Conservation (phyloP, 1,140 invertebrate genomes). For the Pseudomyrmex sp. region DNA sequence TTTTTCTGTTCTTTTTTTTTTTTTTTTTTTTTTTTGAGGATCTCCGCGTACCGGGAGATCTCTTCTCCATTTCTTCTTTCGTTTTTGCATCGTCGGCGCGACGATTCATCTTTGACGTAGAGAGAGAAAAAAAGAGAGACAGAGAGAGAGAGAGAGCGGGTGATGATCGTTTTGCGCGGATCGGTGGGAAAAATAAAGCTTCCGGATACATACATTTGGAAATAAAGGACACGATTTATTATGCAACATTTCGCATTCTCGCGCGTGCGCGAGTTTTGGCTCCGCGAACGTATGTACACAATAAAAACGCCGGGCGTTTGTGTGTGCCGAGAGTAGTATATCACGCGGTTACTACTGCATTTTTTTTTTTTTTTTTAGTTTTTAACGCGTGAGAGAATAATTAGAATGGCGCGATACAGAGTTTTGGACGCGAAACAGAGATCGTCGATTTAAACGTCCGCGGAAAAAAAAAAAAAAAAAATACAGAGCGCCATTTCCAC, state of each 20-base stretch:
- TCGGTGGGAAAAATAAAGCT: slow-evolving; percentile 49
- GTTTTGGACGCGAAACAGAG: slow-evolving; percentile 15
- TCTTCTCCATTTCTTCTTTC: neutral
- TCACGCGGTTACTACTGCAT: slow-evolving; percentile 26
- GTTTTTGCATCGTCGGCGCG: neutral
- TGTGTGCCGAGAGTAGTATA: neutral
- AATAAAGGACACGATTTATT: slow-evolving; percentile 58
- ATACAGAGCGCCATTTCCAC: slow-evolving; percentile 8
- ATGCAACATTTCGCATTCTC: slow-evolving; percentile 53
- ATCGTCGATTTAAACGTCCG: slow-evolving; percentile 43
- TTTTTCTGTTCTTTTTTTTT: neutral
- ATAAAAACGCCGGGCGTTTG: neutral
- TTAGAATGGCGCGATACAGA: slow-evolving; percentile 25
- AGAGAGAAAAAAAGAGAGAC: no score
- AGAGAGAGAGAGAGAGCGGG: neutral
- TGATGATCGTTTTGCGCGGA: slow-evolving; percentile 45
- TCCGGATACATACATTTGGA: slow-evolving; percentile 39
- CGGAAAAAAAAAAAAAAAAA: slow-evolving; percentile 14
- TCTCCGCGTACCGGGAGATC: neutral
- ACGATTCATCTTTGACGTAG: slow-evolving; percentile 36
- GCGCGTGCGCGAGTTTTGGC: neutral
- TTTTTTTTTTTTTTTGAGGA: no score
- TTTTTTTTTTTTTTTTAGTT: slow-evolving; percentile 2
- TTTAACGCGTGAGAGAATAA: slow-evolving; percentile 42
- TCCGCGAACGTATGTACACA: slow-evolving; percentile 7